Evolutionary conservation across 2,113 vertebrate species (phyloP), one percentile per base, ranked within the genome.

Genomic region (Chinchilla lanigera): DNA sequence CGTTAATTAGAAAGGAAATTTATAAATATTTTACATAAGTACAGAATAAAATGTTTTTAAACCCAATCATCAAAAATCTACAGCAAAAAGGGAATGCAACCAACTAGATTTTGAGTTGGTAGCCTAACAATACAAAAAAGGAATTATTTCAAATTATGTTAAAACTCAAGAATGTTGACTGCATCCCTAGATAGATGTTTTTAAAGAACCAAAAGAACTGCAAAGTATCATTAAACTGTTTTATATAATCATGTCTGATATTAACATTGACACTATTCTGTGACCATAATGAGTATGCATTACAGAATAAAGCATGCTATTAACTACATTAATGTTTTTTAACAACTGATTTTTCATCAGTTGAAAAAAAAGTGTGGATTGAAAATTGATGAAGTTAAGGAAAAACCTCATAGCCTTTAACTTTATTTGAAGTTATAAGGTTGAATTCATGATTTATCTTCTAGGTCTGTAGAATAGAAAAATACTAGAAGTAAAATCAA

Each of bases 71-170:
- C 61, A 92, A 85, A 88, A 61, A 44, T 61, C 44, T 78, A 52
- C 63, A 65, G 8, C n/a, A 65, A 54, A 30, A 82, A 61, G 13
- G 9, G 56, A 65, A 60, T 26, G 30, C 84, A 89, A 38, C 24
- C 30, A 35, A 77, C 50, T 89, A 6, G n/a, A n/a, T 69, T 78
- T 61, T 60, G 13, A 75, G 35, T 80, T 94, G 24, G 4, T 80
- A 52, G 20, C 8, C 12, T 73, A 73, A 20, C 22, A 89, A 86
- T 80, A 35, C 12, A 19, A 7, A 93, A 73, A 80, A 73, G 19
- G 22, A 35, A 80, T 63, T 10, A 85, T 92, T 89, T 95, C 24
- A 80, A 95, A 41, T 84, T 58, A 92, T 63, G 30, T 65, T 73
- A 50, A 93, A 86, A 95, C 26, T 91, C 6, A 61, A 60, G 47